These are phyloP conservation scores for Siniperca chuatsi DNA, from an alignment of 2,113 vertebrate species.

Conservation along the genomic window DNA sequence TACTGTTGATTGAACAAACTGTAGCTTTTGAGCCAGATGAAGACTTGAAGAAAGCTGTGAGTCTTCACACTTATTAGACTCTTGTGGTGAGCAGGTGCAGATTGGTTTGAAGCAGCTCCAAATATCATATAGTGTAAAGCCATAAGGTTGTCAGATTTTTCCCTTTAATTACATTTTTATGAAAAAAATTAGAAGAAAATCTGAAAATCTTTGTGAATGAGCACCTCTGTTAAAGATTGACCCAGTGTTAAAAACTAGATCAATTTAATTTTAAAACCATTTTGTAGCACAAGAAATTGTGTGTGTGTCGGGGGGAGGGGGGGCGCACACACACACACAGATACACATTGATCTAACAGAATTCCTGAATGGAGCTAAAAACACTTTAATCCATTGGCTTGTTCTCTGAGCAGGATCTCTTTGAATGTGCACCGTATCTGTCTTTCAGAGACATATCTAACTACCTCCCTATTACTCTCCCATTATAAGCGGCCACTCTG, in stretches of 20 bases:
- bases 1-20: slow-evolving; percentile 49
- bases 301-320: not conserved
- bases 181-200: not conserved
- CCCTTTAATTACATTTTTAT: not conserved
- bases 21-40: slow-evolving; percentile 12
- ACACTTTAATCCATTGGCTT: slow-evolving; percentile 24
- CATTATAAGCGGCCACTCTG: slow-evolving; percentile 71
- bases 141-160: not conserved
- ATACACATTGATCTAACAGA: not conserved
- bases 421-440: slow-evolving; percentile 52
- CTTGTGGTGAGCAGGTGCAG: not conserved
- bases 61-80: slow-evolving; percentile 25
- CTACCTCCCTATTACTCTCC: slow-evolving; percentile 69
- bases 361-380: slow-evolving; percentile 15
- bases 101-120: not conserved
- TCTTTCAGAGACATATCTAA: slow-evolving; percentile 65
- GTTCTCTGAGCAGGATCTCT: slow-evolving; percentile 24
- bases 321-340: not conserved
- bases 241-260: not conserved
- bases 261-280: not conserved
- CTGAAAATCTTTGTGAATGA: not conserved
- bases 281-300: not conserved
- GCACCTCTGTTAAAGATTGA: not conserved
- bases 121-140: not conserved
- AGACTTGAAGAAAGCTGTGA: slow-evolving; percentile 15